These are phyloP conservation scores for Synanthedon myopaeformis DNA, from an alignment of 2,888 invertebrate genomes.

Conservation along the genomic window DNA sequence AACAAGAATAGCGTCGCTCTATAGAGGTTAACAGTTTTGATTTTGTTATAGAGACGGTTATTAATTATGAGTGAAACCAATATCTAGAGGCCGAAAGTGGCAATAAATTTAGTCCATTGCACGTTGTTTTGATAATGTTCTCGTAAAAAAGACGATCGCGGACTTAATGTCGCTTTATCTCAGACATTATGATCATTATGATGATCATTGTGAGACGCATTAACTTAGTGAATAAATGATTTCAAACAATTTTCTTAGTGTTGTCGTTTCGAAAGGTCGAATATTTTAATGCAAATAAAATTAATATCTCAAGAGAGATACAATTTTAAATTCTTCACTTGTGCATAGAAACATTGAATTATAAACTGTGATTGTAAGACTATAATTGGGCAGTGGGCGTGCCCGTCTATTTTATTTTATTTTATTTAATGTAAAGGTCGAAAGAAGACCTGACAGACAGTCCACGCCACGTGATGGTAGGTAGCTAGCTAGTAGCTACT, in stretches of 20 bases:
- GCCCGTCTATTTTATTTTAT: no score
- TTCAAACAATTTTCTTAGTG: neutral
- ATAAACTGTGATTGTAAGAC: no score
- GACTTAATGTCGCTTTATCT: neutral
- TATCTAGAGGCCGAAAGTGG: neutral
- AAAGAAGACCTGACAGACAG: no score
- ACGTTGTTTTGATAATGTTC: neutral
- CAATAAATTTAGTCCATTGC: neutral
- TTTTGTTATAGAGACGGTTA: neutral
- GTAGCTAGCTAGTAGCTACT: no score
- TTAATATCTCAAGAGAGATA: neutral
- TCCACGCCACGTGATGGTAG: no score
- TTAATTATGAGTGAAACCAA: constrained; percentile 1
- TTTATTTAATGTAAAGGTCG: no score
- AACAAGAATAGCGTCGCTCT: no score
- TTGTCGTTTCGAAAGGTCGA: neutral
- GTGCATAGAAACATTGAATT: no score
- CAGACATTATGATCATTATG: neutral
- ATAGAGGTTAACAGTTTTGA: no score
- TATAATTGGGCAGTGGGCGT: no score
- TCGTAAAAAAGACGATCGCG: neutral
- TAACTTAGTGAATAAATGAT: neutral
- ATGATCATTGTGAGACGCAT: neutral
- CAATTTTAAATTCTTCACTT: no score
- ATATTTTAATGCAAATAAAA: neutral